Conservation (phyloP, 2,113 vertebrate genomes). For the Prunella fulvescens region DNA sequence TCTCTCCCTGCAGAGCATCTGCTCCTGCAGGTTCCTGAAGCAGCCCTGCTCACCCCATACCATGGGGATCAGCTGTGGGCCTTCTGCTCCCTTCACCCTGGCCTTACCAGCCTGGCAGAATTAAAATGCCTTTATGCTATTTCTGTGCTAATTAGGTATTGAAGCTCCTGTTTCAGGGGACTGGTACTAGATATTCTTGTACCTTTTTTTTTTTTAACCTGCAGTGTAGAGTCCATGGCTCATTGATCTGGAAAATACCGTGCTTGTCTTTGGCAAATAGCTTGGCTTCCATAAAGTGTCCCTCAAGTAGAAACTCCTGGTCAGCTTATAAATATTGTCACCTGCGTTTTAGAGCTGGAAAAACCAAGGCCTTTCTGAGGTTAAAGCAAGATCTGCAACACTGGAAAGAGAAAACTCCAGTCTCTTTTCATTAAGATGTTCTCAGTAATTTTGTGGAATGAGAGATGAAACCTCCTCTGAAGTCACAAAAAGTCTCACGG, state of each 20-base stretch:
- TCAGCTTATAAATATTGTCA: background rate
- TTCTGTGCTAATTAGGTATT: background rate
- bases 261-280: constrained; percentile 4
- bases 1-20: background rate
- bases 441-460: background rate
- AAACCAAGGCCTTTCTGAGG: background rate
- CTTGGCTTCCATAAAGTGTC: background rate
- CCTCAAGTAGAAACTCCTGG: background rate
- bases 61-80: background rate
- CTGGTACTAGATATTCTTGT: background rate
- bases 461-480: constrained; percentile 21
- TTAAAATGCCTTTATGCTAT: background rate
- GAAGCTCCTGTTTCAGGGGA: background rate
- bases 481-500: background rate
- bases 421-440: background rate
- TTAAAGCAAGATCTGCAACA: background rate
- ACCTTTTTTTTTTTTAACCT: background rate
- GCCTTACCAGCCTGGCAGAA: background rate
- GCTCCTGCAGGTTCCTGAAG: background rate
- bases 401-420: background rate
- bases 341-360: background rate
- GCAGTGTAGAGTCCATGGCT: background rate
- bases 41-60: background rate
- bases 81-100: background rate
- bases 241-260: constrained; percentile 28